Base-by-base conservation (phyloP, 1,140 invertebrate species). In the Scylla paramamosain region DNA sequence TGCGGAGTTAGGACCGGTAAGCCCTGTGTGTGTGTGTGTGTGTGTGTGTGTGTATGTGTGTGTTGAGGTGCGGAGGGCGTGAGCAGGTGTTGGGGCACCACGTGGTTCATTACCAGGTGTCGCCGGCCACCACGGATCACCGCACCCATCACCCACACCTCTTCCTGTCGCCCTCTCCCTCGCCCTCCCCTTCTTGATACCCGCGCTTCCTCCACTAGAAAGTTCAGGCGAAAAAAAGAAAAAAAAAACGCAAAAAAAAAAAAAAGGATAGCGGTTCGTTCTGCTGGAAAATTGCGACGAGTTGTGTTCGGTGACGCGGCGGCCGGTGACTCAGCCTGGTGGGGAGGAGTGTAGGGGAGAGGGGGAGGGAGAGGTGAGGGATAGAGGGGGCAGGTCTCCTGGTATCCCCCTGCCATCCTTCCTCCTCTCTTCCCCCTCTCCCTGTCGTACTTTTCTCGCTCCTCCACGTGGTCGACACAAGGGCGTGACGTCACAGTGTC, bases 101-200 rank as follows among this genome's bases (percentile, higher is more conserved):
- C 92, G 92, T 93, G 92, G 92, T 46, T 86, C 92, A 93, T 93
- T 93, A 86, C 92, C 92, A 93, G 84, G 83, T 87, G 92, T 87
- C 84, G 82, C 67, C 84, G 28, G 48, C 29, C 28, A 32, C 14
- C 25, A 46, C 88, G 88, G 32, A 48, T 28, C 89, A 59, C n/a
- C n/a, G 12, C 59, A 28, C 28, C 4, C n/a, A 0, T 77, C 20
- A 25, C 20, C 67, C 67, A 77, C 20, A 59, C 52, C 67, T n/a
- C 67, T 59, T 59, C 67, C 67, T n/a, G 20, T n/a, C n/a, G 0
- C n/a, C n/a, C n/a, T 77, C 67, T 77, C 0, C 25, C n/a, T 77
- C 67, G 6, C 67, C 67, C 67, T 20, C 67, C 67, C n/a, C 89
- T 25, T 52, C 39, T 91, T 28, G 31, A n/a, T 89, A n/a, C 87